A percentile compares a stretch with the other conserved stretches of the same genome.
phyloP scores from a whole-genome alignment of 2,797 vertebrate species.

The Pyrocephalus nanus region DNA sequence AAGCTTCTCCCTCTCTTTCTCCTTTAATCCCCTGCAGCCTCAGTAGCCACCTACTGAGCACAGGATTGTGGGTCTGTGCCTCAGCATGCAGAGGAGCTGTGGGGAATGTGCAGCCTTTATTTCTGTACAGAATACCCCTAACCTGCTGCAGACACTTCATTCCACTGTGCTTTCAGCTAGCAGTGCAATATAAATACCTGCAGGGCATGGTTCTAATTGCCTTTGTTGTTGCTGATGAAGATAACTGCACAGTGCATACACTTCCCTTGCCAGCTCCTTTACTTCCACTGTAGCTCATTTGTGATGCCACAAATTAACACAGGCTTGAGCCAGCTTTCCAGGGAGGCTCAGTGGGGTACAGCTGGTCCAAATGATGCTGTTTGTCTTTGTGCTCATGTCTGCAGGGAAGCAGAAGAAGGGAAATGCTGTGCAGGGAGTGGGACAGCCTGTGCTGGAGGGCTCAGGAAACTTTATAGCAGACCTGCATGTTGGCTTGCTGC shows the following conservation, averaged over 20 bases:
- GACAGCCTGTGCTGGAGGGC: background rate
- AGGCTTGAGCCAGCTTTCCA: background rate
- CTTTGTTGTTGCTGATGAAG: constrained; percentile 42
- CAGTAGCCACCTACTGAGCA: background rate
- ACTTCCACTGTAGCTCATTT: constrained; percentile 7
- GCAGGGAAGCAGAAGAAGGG: background rate
- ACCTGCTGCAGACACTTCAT: background rate
- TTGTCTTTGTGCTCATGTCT: background rate
- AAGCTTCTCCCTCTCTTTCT: background rate
- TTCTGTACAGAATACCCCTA: background rate
- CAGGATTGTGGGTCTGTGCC: background rate
- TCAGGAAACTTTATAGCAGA: background rate
- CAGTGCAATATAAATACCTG: constrained; percentile 49
- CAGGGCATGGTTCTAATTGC: constrained; percentile 43
- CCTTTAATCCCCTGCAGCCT: background rate
- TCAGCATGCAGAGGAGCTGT: background rate
- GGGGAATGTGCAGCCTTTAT: background rate
- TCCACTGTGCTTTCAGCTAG: constrained; percentile 12
- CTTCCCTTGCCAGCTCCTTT: constrained; percentile 17
- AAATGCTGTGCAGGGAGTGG: background rate
- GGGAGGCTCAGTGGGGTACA: background rate
- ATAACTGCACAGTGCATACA: background rate
- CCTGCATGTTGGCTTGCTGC: background rate
- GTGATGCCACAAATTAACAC: constrained; percentile 1
- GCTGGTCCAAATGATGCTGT: background rate